phyloP scores from a whole-genome alignment of 1,140 invertebrate genomes.

The Grapholita molesta region DNA sequence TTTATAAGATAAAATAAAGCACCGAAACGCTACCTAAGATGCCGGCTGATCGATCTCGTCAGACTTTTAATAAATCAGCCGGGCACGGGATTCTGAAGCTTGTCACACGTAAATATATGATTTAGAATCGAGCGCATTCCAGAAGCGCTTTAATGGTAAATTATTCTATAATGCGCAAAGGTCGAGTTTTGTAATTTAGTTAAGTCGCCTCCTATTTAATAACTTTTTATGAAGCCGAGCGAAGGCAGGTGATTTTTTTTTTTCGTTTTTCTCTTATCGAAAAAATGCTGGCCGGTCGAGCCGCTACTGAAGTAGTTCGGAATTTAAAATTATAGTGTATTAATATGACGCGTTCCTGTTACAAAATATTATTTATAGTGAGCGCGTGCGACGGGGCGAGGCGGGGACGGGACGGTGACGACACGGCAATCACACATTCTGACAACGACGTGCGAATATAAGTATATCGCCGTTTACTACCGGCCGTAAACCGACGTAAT shows the following conservation, averaged over 20 bases:
- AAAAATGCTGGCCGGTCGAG: constrained; percentile 35
- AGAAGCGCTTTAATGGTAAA: constrained; percentile 43
- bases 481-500: constrained; percentile 57
- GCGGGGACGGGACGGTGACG: constrained; percentile 16
- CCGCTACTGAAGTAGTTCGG: constrained; percentile 72
- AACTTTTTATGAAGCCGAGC: constrained; percentile 51
- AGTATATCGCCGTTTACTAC: constrained; percentile 49
- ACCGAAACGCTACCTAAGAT: constrained; percentile 68
- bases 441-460: constrained; percentile 56
- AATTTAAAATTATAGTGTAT: constrained; percentile 69
- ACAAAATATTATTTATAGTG: constrained; percentile 52
- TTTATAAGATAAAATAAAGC: constrained; percentile 74
- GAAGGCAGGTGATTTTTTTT: constrained; percentile 59
- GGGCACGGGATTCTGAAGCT: constrained; percentile 62
- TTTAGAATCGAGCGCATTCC: constrained; percentile 44
- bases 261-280: constrained; percentile 38
- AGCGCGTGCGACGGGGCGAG: constrained; percentile 37
- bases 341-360: constrained; percentile 49
- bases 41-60: constrained; percentile 61
- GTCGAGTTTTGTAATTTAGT: constrained; percentile 74
- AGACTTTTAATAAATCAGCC: constrained; percentile 61
- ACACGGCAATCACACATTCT: constrained; percentile 35
- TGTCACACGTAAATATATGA: constrained; percentile 56
- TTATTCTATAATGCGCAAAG: constrained; percentile 68
- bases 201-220: constrained; percentile 74